phyloP scores from a whole-genome alignment of 2,888 invertebrate genomes.

The Lutraria lutraria region DNA sequence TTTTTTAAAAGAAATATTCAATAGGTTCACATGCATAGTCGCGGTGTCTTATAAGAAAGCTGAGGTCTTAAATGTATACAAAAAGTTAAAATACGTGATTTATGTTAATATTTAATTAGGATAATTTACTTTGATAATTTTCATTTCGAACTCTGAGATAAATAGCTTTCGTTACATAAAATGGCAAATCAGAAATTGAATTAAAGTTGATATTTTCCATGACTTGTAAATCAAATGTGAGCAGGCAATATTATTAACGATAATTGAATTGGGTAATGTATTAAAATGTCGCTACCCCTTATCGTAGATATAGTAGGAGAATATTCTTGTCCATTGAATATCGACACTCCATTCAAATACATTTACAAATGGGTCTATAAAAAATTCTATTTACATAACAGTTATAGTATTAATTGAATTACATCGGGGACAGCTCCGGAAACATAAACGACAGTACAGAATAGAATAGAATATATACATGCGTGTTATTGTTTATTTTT shows the following conservation, averaged over 20 bases:
- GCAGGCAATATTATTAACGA: background rate
- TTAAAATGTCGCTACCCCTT: background rate
- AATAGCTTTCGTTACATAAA: background rate
- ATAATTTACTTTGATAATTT: background rate
- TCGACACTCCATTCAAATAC: conserved; percentile 24
- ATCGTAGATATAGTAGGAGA: background rate
- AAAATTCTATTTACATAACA: conserved; percentile 42
- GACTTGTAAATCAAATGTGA: background rate
- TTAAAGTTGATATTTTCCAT: background rate
- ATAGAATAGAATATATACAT: background rate
- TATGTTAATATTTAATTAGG: background rate
- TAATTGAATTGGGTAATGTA: background rate
- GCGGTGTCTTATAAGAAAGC: too few relatives aligned
- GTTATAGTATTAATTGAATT: conserved; percentile 28
- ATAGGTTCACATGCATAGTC: too few relatives aligned
- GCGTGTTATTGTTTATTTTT: too few relatives aligned
- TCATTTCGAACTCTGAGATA: background rate
- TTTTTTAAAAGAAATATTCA: too few relatives aligned
- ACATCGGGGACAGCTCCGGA: background rate
- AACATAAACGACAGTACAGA: background rate
- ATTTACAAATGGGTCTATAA: background rate
- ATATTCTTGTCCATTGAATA: background rate
- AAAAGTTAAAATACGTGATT: background rate
- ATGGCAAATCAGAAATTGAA: background rate
- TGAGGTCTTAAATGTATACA: too few relatives aligned